Base-by-base conservation (phyloP, 2,888 invertebrate species). In the Tuberolachnus salignus region DNA sequence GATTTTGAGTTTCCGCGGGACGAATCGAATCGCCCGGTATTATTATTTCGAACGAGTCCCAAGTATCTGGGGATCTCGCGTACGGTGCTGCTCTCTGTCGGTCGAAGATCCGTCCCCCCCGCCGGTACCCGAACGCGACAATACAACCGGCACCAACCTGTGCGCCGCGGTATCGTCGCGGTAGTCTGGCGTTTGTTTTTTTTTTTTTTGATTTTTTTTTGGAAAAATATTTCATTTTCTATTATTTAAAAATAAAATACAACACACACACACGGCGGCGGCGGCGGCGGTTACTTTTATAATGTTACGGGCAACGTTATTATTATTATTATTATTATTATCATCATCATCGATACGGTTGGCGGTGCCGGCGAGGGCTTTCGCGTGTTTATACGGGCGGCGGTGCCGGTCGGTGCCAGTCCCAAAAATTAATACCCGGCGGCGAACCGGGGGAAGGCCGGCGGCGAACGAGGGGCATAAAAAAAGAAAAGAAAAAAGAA, bases 331-430 rank as follows among this genome's bases (percentile, higher is more conserved):
- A n/a, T n/a, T n/a, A n/a, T n/a, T n/a, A n/a, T n/a, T n/a, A n/a
- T n/a, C n/a, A n/a, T n/a, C n/a, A n/a, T n/a, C n/a, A n/a, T n/a
- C n/a, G n/a, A n/a, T n/a, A 11, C 16, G 51, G 21, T 13, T 19
- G 51, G 6, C 26, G 51, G 67, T 63, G 44, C 13, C 34, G 74
- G 55, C 11, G 34, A 53, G 16, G 49, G 16, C n/a, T 53, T 34
- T 69, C 49, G 75, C 75, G 75, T 69, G 67, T 67, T 34, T 34
- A 34, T 34, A 34, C 6, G 6, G 59, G 49, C 75, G 59, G 49
- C 75, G 75, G 75, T 78, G 49, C 75, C 57, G 67, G 75, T 78
- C 67, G 59, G 75, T 78, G 59, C 75, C 75, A 69, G 75, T 67
- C 55, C 75, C 57, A 78, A 78, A 63, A 75, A 64, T 55, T 55